Base-by-base conservation (phyloP, 2,888 invertebrate genomes). In the Clepsis dumicolana region DNA sequence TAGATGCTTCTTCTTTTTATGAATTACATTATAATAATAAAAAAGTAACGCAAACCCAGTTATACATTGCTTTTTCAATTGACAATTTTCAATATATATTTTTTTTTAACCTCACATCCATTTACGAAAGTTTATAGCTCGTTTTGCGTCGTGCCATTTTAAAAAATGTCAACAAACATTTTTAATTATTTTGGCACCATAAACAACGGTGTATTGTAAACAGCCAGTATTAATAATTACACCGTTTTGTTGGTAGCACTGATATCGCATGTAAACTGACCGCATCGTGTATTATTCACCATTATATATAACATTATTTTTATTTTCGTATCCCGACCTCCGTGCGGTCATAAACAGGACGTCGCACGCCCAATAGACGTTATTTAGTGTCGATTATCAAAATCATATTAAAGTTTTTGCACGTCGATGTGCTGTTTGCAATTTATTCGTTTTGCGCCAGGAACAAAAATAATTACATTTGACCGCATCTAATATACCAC, bases 291-390 rank as follows among this genome's bases (percentile, higher is more conserved):
- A 18, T 56, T 61, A 25, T 35, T 54, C 66, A 18, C 38, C 48
- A 56, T 67, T 63, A 68, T 56, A 48, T n/a, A n/a, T n/a, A n/a
- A n/a, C n/a, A n/a, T n/a, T n/a, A n/a, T n/a, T 57, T 68, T 68
- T 68, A 59, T 68, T 63, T 68, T 50, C 16, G 44, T 44, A 63
- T 59, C 54, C 27, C 53, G 68, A 61, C 69, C 70, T 70, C 64
- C 64, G 27, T 38, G 32, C 41, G 56, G 56, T 48, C 75, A 69
- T 80, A 75, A 74, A 76, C 68, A 64, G 67, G 59, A 77, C 76
- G 74, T 76, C 75, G 64, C 74, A 70, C 44, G 60, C 52, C 66
- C 65, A 70, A 70, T 74, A 66, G 66, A 66, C 14, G 57, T 52
- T 41, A 68, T 57, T 63, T 63, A 67, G 63, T 24, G 38, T 24